Base-by-base conservation (phyloP, 2,797 vertebrate genomes). In the Galagoides demidoff region DNA sequence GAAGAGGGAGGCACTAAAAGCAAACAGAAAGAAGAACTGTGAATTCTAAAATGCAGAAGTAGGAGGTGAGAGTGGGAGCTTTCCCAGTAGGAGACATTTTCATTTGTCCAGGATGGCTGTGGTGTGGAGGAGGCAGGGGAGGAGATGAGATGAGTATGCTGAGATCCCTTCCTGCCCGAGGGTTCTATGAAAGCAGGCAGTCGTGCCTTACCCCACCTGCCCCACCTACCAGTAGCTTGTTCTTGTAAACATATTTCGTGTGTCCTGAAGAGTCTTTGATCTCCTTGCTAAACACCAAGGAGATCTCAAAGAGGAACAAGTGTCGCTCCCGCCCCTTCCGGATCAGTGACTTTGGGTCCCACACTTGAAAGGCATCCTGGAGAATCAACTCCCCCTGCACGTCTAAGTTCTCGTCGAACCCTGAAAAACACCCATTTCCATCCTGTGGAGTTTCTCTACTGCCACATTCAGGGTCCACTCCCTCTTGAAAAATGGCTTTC, bases 241-340 rank as follows among this genome's bases (percentile, higher is more conserved):
- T 99, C 99, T 99, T 99, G 99, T 99, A 99, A 98, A 99, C 99
- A 97, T 99, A 99, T 99, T 99, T 99, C 49, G 99, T 99, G 97
- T 99, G 99, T 97, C 99, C 99, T 14, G 99, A 99, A 31, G 99
- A 99, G 98, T 99, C 99, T 98, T 99, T 99, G 97, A 99, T 99
- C 98, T 99, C 99, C 97, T 99, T 99, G 98, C 99, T 99, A 98
- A 99, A 99, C 95, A 99, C 99, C 96, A 99, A 98, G 4, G 99
- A 99, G 98, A 99, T 99, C 98, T 99, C 99, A 89, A 99, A 99
- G 96, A 99, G 99, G 98, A 99, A 99, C 96, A 99, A 99, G 98
- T 99, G 99, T 19, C 99, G 98, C 97, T 99, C 99, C 55, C 99
- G 98, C 31, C 99, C 99, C 94, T 99, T 99, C 95, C 99, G 99